A percentile compares a stretch with the other conserved stretches of the same genome.
Evolutionary conservation across 2,888 invertebrate genomes (phyloP).

Genomic region (Yponomeuta cagnagella): DNA sequence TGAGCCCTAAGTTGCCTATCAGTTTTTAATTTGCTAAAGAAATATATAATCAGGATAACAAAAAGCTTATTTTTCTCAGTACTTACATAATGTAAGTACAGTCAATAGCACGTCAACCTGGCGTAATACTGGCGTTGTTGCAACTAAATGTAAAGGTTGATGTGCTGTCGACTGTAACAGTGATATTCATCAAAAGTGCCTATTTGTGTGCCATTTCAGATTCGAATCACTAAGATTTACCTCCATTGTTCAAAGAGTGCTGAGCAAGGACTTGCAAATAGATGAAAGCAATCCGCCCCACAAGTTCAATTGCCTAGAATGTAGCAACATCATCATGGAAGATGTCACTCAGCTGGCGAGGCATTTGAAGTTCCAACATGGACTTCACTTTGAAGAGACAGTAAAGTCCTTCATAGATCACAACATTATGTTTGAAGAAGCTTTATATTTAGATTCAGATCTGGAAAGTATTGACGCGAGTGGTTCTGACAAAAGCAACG

Average conservation of each 20-base stretch:
- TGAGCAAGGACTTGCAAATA: conserved; percentile 13
- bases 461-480: conserved; percentile 12
- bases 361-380: conserved; percentile 32
- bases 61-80: neutral
- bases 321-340: conserved; percentile 29
- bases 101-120: no score
- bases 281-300: conserved; percentile 33
- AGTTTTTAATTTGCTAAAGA: neutral
- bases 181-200: neutral
- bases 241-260: neutral
- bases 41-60: neutral
- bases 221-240: conserved; percentile 20
- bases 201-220: conserved; percentile 41
- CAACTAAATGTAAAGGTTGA: no score
- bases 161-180: neutral
- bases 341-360: conserved; percentile 26
- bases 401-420: conserved; percentile 39
- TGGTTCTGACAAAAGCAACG: neutral
- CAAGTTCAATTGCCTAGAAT: conserved; percentile 49
- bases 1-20: no score
- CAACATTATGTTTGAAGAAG: conserved; percentile 48
- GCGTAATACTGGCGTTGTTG: no score
- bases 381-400: neutral
- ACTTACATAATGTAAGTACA: no score
- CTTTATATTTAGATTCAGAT: conserved; percentile 30